A percentile compares a stretch with the other conserved stretches of the same genome.
These are phyloP conservation scores for Hiodon tergisus DNA, from an alignment of 2,113 vertebrate genomes.

Conservation along the genomic window DNA sequence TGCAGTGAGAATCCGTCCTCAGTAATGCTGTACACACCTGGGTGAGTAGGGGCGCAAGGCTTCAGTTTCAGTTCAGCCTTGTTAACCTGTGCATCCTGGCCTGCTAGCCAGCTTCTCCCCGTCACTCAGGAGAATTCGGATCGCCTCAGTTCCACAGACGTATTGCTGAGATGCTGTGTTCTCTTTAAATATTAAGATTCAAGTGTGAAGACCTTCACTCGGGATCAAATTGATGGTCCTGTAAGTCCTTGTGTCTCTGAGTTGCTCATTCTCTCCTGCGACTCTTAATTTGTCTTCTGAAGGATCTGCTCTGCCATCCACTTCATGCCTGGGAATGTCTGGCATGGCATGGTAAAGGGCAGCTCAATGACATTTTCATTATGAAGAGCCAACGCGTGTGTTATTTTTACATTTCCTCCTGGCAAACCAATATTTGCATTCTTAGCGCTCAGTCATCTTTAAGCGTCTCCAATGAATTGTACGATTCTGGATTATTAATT, in stretches of 20 bases:
- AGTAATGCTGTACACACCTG: conserved; percentile 78
- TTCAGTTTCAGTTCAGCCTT: conserved; percentile 68
- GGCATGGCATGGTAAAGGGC: not conserved
- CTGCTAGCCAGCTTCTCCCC: no score
- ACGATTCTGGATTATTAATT: not conserved
- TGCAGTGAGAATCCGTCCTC: conserved; percentile 92
- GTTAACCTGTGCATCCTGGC: no score
- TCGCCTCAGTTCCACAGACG: no score
- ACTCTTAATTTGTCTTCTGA: not conserved
- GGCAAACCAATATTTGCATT: conserved; percentile 5
- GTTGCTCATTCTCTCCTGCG: no score
- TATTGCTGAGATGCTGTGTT: no score
- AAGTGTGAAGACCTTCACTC: no score
- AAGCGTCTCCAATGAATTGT: not conserved
- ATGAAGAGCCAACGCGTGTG: conserved; percentile 22
- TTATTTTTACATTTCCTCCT: not conserved
- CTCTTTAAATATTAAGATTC: no score
- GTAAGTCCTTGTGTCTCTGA: no score
- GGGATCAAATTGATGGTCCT: no score
- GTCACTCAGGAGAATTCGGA: no score
- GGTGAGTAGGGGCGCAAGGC: conserved; percentile 59
- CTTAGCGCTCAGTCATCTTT: not conserved
- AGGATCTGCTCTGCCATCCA: not conserved
- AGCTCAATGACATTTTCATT: conserved; percentile 14
- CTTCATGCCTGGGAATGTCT: not conserved